Base-by-base conservation (phyloP, 2,888 invertebrate genomes). In the Platypus cylindrus region DNA sequence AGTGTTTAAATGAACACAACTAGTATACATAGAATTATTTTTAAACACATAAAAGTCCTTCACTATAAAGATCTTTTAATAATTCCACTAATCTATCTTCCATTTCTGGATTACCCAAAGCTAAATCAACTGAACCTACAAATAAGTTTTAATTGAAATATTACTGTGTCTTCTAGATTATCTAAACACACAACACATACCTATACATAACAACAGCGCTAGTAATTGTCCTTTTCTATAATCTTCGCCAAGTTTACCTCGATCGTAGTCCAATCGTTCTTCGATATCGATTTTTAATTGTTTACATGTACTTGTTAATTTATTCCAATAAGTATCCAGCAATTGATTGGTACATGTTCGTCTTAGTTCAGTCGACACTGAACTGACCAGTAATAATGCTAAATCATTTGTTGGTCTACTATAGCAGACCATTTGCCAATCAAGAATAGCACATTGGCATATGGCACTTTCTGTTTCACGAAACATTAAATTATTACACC, bases 351-450 rank as follows among this genome's bases (percentile, higher is more conserved):
- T 75, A 38, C 75, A 68, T 15, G 70, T 60, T 40, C 82, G 68
- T 34, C 83, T 67, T 44, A 80, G 57, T 50, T 78, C 76, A 1
- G 81, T 75, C 1, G 79, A 73, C 26, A 83, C 65, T 1, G 83
- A 83, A 40, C 80, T 81, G 30, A 83, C 64, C 31, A 84, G 60
- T 32, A 83, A 61, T 12, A 82, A 60, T 1, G 83, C 83, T 5
- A 84, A 67, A 53, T 84, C 84, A 56, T 83, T 83, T 54, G 82
- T 83, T 13, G 82, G 81, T 48, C 70, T 64, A 43, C 79, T 79
- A 42, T 79, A 72, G 2, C 80, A 81, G 29, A 83, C 79, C 83
- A 84, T 83, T 65, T 84, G 84, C 83, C 83, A 84, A 56, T 84
- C 83, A 26, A 84, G 61, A 30, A 82, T 78, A 34, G 75, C 70